Evolutionary conservation across 2,113 vertebrate genomes (phyloP).

Genomic region (Dipodomys merriami): DNA sequence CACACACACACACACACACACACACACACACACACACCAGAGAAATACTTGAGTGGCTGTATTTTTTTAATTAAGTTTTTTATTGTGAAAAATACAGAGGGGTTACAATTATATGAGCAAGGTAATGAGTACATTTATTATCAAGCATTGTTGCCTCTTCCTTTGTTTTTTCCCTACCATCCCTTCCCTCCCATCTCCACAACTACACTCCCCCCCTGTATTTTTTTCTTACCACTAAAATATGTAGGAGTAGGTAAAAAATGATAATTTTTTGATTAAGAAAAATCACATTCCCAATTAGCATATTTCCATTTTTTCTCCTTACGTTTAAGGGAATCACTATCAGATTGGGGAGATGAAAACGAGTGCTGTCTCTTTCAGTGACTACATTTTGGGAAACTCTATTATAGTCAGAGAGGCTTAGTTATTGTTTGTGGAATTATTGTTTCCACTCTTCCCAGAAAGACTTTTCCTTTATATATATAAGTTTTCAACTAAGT

Average conservation of each 20-base stretch:
- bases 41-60: too few species aligned
- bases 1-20: too few species aligned
- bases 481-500: background rate
- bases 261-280: background rate
- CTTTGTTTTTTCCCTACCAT: too few species aligned
- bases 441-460: background rate
- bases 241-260: background rate
- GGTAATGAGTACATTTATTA: too few species aligned
- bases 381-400: background rate
- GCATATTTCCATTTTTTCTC: background rate
- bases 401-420: background rate
- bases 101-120: too few species aligned
- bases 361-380: background rate
- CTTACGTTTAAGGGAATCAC: conserved; percentile 1
- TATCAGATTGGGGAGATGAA: background rate
- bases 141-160: too few species aligned
- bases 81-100: too few species aligned
- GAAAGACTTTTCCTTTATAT: background rate
- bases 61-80: too few species aligned
- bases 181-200: too few species aligned
- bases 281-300: background rate
- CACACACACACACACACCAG: too few species aligned
- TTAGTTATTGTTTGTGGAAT: conserved; percentile 1
- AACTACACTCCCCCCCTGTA: too few species aligned
- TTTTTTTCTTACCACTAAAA: too few species aligned